Base-by-base conservation (phyloP, 2,113 vertebrate genomes). In the Cochlearius cochlearius region DNA sequence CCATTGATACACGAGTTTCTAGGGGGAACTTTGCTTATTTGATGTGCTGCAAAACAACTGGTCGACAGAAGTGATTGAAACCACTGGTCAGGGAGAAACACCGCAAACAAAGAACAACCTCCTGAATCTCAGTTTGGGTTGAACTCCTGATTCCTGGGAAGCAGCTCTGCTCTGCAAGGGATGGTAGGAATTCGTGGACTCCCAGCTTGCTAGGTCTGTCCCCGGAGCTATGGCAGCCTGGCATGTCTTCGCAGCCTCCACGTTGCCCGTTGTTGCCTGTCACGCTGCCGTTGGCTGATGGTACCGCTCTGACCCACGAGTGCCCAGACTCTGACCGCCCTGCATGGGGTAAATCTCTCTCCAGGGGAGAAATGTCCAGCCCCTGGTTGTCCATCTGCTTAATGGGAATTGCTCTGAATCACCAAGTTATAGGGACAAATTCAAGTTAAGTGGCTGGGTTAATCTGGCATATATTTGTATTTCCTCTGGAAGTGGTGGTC, bases 211-310 rank as follows among this genome's bases (percentile, higher is more conserved):
- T 36, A 43, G 10, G 9, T 38, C 19, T 82, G 15, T 34, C 23
- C 45, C 30, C 11, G 41, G 45, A 41, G n/a, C 38, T 41, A 21
- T 0, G 1, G 26, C 45, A 86, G 38, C 15, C 38, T 53, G 43
- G 11, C 18, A 17, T 7, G 22, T 64, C 22, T 53, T 76, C 47
- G 25, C 50, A 86, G 36, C 12, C 32, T 52, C 43, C 29, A 7
- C 0, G 2, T 50, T 64, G 38, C 63, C n/a, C 4, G 0, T 38
- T 2, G 5, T 43, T 80, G 27, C 1, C 0, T 41, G 9, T 41
- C 12, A 14, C 2, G 3, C 29, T 73, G 36, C 32, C 0, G 1
- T 75, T 64, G 39, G 25, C 7, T 59, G 21, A 18, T 5, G 17
- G 53, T 68, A 32, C 25, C 25, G 43, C 50, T 63, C 43, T 62